A percentile compares a stretch with the other conserved stretches of the same genome.
phyloP scores from a whole-genome alignment of 2,113 vertebrate species.

The Upupa epops region DNA sequence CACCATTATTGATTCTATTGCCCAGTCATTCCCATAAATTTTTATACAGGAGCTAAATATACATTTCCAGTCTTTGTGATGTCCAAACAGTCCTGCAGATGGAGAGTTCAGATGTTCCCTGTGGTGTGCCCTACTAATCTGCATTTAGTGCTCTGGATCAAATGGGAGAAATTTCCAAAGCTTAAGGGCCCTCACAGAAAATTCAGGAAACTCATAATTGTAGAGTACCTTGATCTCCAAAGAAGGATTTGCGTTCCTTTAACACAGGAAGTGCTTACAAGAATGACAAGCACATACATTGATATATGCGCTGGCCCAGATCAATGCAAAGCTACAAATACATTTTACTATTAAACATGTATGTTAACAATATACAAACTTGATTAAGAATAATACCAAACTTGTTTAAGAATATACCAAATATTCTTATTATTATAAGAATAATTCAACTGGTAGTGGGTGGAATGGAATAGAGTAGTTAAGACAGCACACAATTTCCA shows the following conservation, averaged over 20 bases:
- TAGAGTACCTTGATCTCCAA: background rate
- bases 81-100: slow-evolving; percentile 2
- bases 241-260: background rate
- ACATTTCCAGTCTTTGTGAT: background rate
- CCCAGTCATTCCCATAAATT: slow-evolving; percentile 26
- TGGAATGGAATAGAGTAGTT: background rate
- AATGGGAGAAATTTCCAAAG: background rate
- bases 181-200: background rate
- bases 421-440: too few species aligned
- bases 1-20: background rate
- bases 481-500: background rate
- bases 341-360: background rate
- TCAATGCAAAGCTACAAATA: background rate
- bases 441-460: background rate
- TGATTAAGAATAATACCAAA: too few species aligned
- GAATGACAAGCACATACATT: background rate
- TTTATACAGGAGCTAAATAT: slow-evolving; percentile 23
- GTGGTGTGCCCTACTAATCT: background rate
- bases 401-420: too few species aligned
- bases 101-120: slow-evolving; percentile 9
- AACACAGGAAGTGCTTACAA: slow-evolving; percentile 11
- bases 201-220: background rate
- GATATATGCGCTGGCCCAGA: background rate
- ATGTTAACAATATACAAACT: background rate
- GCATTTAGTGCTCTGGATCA: background rate